Evolutionary conservation across 2,888 invertebrate genomes (phyloP), one percentile per base, ranked within the genome.

Genomic region (Eupelmus urozonus): DNA sequence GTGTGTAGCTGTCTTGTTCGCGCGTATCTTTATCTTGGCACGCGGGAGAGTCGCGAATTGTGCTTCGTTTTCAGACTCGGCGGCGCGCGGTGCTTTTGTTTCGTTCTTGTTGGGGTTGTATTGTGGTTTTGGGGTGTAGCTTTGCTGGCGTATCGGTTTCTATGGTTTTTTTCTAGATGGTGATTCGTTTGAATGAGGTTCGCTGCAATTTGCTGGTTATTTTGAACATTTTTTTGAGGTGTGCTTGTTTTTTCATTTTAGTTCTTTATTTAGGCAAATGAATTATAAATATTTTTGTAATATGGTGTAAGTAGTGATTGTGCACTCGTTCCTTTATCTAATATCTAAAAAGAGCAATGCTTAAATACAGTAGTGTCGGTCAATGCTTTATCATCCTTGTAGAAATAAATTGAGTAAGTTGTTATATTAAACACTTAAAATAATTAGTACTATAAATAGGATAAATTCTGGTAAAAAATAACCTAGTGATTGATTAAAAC

Each of bases 21-120:
- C 53, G 45, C 62, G 34, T 72, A 34, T 75, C 72, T 78, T 55
- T 42, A 69, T 55, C 42, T 69, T 40, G 34, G 63, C 62, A 40
- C 53, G 1, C 25, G 53, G 66, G 53, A 40, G 53, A 67, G 2
- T 45, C 23, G 70, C 70, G 70, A 70, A 59, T 70, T 45, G 13
- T 45, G 59, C 55, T 42, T 23, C 23, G 55, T 5, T 57, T 57
- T 49, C n/a, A n/a, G n/a, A n/a, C 7, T 42, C n/a, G 27, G 16
- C 23, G 57, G n/a, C 49, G n/a, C 13, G 11, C 20, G 40, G 5
- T 20, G 1, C 5, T 25, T 63, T 11, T 20, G 29, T 42, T 62
- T 23, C 16, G 3, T 25, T 23, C 18, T 45, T 45, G 5, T 62
- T 42, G 40, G 16, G 13, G 40, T 16, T 45, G 2, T 16, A 45